Base-by-base conservation (phyloP, 2,113 vertebrate species). In the Perognathus longimembris region DNA sequence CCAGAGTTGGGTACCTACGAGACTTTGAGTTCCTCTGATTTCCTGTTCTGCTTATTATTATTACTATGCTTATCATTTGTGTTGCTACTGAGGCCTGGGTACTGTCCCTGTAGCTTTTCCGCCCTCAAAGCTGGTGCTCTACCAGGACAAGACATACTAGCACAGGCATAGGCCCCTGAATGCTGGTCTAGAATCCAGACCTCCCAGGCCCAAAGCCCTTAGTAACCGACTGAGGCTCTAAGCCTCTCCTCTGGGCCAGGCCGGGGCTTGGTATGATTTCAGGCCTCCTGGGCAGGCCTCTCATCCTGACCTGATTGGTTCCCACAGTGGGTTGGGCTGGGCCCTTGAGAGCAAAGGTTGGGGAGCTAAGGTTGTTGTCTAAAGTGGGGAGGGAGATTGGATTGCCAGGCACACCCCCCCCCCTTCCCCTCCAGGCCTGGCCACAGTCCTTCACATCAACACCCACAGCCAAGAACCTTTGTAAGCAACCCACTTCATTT, bases 281-380 rank as follows among this genome's bases (percentile, higher is more conserved):
- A 76, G 75, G 75, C 92, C 38, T 70, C 50, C 70, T 81, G 67
- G 74, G 61, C 6, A 8, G 70, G 66, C 75, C 69, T 89, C 38
- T 57, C 80, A 80, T 54, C 22, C 11, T 5, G 42, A 3, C 40
- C 63, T 85, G 90, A 71, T 24, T 92, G 54, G 67, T 90, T 89
- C 34, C 30, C 61, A 57, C 40, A 24, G 30, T 88, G 78, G 77
- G 74, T 63, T 95, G 88, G 63, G 38, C 63, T 26, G 80, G 92
- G 28, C 81, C 82, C n/a, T n/a, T 88, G 18, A 18, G 50, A 4
- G 74, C n/a, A 24, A 92, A 92, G 15, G 76, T 93, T 83, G 83
- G 34, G 34, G 30, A 94, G 73, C 64, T 64, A 90, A 91, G 63
- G 75, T 73, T 86, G 75, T 75, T 61, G 24, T 45, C 40, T 45